Percentiles rank a stretch among this genome's conserved stretches.
Conservation (phyloP, 2,888 invertebrate genomes). For the Peribatodes rhomboidaria region DNA sequence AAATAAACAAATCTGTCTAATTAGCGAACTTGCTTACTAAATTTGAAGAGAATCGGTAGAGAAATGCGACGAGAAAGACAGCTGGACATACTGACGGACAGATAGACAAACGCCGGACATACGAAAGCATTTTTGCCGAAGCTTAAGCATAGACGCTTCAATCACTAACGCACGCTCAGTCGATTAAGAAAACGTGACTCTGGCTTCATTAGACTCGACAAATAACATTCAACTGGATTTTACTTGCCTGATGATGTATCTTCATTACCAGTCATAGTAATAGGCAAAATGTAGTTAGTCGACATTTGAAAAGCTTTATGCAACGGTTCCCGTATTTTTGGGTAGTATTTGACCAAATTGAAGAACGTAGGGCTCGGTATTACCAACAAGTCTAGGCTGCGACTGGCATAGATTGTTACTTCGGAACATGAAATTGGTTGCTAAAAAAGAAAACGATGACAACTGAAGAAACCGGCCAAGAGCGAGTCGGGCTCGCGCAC, state of each 20-base stretch:
- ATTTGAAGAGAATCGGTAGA: too few relatives aligned
- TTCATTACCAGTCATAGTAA: conserved; percentile 67
- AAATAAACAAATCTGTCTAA: too few relatives aligned
- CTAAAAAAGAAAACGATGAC: conserved; percentile 54
- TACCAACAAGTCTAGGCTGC: conserved; percentile 76
- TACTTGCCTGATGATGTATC: conserved; percentile 66
- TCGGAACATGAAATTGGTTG: conserved; percentile 75
- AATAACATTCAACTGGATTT: neutral
- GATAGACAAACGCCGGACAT: too few relatives aligned
- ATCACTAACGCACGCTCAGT: too few relatives aligned
- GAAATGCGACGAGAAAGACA: too few relatives aligned
- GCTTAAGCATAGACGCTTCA: too few relatives aligned
- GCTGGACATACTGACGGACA: too few relatives aligned
- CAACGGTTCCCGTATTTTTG: conserved; percentile 77
- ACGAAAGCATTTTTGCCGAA: too few relatives aligned
- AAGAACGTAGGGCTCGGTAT: conserved; percentile 78
- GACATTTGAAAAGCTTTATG: conserved; percentile 75
- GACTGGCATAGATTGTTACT: conserved; percentile 77
- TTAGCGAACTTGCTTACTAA: too few relatives aligned
- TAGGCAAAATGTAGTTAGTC: conserved; percentile 78
- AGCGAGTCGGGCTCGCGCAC: too few relatives aligned
- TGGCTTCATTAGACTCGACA: neutral
- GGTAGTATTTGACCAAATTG: conserved; percentile 77
- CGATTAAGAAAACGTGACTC: neutral
- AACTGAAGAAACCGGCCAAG: neutral